Evolutionary conservation across 2,113 vertebrate species (phyloP).

Genomic region (Carassius gibelio): DNA sequence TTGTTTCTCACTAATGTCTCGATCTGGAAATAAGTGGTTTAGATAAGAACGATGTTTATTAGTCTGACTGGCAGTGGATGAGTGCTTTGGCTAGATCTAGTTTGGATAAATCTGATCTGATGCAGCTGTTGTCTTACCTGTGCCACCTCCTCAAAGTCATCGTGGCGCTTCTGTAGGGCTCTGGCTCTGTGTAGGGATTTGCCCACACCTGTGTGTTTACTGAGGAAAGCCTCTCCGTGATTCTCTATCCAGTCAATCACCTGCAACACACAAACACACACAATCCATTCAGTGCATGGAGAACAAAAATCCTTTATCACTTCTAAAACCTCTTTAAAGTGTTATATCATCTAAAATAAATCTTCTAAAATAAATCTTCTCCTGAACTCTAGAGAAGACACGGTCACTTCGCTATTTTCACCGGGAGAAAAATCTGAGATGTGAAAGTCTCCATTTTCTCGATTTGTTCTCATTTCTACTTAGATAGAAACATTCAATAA

Average conservation of each 20-base stretch:
- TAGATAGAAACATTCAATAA: no score
- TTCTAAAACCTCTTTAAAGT: not conserved
- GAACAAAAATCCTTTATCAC: not conserved
- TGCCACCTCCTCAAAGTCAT: conserved; percentile 69
- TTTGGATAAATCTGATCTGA: not conserved
- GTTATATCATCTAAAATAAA: not conserved
- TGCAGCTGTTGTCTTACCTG: conserved; percentile 78
- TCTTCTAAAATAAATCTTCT: not conserved
- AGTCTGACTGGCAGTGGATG: not conserved
- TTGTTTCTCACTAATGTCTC: not conserved
- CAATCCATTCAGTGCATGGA: not conserved
- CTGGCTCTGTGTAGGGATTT: conserved; percentile 96
- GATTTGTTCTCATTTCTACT: no score
- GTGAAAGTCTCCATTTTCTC: no score
- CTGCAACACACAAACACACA: conserved; percentile 65
- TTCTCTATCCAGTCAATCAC: conserved; percentile 99
- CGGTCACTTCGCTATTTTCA: not conserved
- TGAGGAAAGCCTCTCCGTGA: conserved; percentile 97
- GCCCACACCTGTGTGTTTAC: conserved; percentile 96
- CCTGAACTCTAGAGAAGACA: not conserved
- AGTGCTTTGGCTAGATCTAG: not conserved
- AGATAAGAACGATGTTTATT: not conserved
- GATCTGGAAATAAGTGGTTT: not conserved
- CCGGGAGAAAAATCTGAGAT: not conserved
- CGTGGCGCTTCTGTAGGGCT: conserved; percentile 95